Percentiles rank a stretch among this genome's conserved stretches.
Conservation (phyloP, 1,140 invertebrate genomes). For the Aphaenogaster floridana region DNA sequence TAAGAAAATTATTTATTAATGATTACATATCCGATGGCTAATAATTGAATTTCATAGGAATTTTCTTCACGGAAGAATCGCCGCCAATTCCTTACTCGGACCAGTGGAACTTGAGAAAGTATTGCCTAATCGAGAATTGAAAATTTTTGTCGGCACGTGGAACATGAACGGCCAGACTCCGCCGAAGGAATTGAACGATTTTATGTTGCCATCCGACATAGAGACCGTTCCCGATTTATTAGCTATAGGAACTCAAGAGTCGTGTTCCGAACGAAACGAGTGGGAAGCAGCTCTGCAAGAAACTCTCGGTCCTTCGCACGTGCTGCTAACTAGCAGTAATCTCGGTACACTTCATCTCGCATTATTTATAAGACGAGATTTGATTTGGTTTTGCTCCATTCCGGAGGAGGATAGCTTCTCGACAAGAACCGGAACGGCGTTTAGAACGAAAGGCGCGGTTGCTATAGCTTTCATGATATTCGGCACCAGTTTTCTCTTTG, state of each 20-base stretch:
- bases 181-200: constrained; percentile 94
- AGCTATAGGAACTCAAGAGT: constrained; percentile 97
- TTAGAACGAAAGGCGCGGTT: constrained; percentile 97
- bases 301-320: constrained; percentile 96
- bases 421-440: constrained; percentile 94
- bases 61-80: constrained; percentile 92
- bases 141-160: constrained; percentile 97
- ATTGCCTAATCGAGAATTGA: constrained; percentile 94
- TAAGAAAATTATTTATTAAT: not conserved
- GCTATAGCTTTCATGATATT: constrained; percentile 96
- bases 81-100: constrained; percentile 93
- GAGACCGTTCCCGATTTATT: constrained; percentile 96
- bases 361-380: constrained; percentile 94
- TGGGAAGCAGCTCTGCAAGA: constrained; percentile 97
- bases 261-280: constrained; percentile 93
- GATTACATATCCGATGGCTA: not conserved
- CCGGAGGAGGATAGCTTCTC: constrained; percentile 95
- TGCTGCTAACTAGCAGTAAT: constrained; percentile 88
- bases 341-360: constrained; percentile 94
- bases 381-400: constrained; percentile 98
- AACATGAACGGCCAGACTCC: constrained; percentile 97
- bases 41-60: constrained; percentile 87
- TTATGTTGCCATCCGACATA: constrained; percentile 94
- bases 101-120: constrained; percentile 94
- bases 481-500: constrained; percentile 97